Base-by-base conservation (phyloP, 2,797 vertebrate genomes). In the Phoxinus dragarum region DNA sequence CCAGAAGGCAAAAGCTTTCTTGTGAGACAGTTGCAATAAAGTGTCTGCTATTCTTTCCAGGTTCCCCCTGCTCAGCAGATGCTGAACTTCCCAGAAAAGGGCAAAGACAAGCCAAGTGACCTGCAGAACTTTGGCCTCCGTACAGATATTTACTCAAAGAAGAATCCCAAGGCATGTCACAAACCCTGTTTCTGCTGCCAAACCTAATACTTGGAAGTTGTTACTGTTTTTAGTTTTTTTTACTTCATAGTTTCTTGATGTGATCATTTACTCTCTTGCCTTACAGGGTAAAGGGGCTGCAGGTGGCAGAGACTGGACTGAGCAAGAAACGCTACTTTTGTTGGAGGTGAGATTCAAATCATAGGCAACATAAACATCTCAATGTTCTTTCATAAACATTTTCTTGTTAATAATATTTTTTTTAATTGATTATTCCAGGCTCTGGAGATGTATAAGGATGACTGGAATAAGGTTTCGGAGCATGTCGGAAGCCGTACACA, bases 391-490 rank as follows among this genome's bases (percentile, higher is more conserved):
- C 7, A 6, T 40, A 11, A 14, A 2, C 14, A 9, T 21, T 77
- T 38, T 75, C 14, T 68, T 67, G 34, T n/a, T 4, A 8, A n/a
- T 31, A 47, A 49, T 66, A 31, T 54, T 36, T 2, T 54, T 27
- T 79, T n/a, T 44, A 68, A 5, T 56, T 2, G 38, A 44, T 52
- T 14, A 49, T 21, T 66, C 0, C 88, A 99, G 98, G 98, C 97
- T 0, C 93, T 99, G 89, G 98, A 99, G 93, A 99, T 99, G 98
- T 99, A 95, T 93, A 99, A 99, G 91, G 98, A 99, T 2, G 98
- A 99, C 93, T 99, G 98, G 98, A 99, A 99, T 94, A 99, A 99
- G 89, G 98, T 99, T 72, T 99, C 98, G 0, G 98, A 99, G 94
- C 98, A 99, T 0, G 96, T 99, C 0, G 98, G 98, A 27, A 99